Percentiles rank a stretch among this genome's conserved stretches.
phyloP scores from a whole-genome alignment of 2,113 vertebrate species.

The Condylura cristata region DNA sequence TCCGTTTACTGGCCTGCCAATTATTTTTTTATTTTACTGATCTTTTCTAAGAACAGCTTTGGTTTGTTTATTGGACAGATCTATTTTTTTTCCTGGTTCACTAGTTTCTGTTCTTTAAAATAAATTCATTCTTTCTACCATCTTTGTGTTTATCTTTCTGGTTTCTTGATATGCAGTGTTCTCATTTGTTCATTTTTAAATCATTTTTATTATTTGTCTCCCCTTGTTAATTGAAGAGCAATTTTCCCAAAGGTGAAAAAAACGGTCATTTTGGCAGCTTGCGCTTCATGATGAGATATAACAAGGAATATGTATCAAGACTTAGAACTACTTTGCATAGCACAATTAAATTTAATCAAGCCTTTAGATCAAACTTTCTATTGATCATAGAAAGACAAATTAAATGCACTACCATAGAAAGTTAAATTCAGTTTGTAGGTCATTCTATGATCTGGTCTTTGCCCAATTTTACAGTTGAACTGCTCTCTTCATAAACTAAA shows the following conservation, averaged over 20 bases:
- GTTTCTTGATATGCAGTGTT: neutral
- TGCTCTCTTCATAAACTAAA: neutral
- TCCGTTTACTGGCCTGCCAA: neutral
- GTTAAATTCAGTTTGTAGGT: neutral
- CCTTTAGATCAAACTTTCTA: neutral
- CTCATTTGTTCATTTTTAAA: conserved; percentile 2
- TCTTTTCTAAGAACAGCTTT: neutral
- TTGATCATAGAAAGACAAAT: neutral
- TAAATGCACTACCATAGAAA: neutral
- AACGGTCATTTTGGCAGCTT: neutral
- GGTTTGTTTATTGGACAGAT: neutral
- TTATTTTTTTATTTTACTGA: neutral
- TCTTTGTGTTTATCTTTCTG: conserved; percentile 23
- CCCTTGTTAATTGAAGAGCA: neutral
- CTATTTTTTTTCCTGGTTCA: neutral
- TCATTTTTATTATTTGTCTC: neutral
- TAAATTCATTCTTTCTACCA: neutral
- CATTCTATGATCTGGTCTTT: neutral
- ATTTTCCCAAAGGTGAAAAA: conserved; percentile 23
- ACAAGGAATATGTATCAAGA: neutral
- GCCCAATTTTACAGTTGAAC: neutral
- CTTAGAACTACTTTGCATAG: neutral
- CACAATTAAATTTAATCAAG: neutral
- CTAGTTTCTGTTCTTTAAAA: conserved; percentile 23
- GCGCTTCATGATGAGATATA: neutral